Base-by-base conservation (phyloP, 2,113 vertebrate species). In the Murina feae region DNA sequence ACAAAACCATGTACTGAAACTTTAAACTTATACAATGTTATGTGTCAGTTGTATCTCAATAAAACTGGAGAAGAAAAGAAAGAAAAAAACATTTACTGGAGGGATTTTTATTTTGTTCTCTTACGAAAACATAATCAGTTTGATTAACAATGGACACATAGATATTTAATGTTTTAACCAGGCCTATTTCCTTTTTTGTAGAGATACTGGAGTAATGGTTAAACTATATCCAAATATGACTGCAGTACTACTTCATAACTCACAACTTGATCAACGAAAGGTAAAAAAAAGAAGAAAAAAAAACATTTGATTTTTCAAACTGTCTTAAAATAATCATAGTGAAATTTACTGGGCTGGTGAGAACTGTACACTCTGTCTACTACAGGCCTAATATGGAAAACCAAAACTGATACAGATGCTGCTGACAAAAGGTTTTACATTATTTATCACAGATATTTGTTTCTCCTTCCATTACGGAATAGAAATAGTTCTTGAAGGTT, bases 151-250 rank as follows among this genome's bases (percentile, higher is more conserved):
- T 83, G 78, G 18, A 44, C 63, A 65, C 5, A 53, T 32, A 44
- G 2, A 0, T 66, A 9, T 3, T 83, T 81, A 66, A 16, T 75
- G 17, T 93, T 96, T 78, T 96, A 98, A 97, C 17, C 6, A 3
- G 4, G 20, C 14, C 94, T 94, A n/a, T 72, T 90, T 81, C 86
- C 89, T 74, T 96, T 96, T 74, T 68, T 96, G 3, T 98, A 99
- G 99, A 96, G 99, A 99, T 92, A 98, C 98, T 95, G 99, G 99
- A 71, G 99, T 99, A 51, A 99, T 99, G 99, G 99, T 99, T 84
- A 99, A 99, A 97, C 98, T 99, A 32, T 99, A 99, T 94, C 98
- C 99, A 91, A 99, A 99, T 97, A 99, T 99, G 99, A 99, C 98
- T 94, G 98, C 99, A 3, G 99, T 99, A 44, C 97, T 99, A 44